Conservation (phyloP, 2,113 vertebrate species). For the Callorhinus ursinus region DNA sequence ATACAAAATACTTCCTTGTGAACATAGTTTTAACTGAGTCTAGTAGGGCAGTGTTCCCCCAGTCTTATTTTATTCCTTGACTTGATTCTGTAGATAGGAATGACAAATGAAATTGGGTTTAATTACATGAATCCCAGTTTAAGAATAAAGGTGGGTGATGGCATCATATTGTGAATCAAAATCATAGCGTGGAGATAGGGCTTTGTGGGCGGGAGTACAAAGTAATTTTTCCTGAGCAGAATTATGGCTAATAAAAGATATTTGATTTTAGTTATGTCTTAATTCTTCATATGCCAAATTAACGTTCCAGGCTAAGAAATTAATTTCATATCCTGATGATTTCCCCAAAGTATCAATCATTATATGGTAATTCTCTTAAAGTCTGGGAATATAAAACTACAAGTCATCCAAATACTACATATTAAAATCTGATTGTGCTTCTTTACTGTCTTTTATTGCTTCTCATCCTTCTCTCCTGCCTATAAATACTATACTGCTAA, state of each 20-base stretch:
- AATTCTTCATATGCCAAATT: conserved; percentile 73
- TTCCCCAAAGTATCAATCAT: conserved; percentile 71
- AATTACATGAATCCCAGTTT: conserved; percentile 44
- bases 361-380: conserved; percentile 61
- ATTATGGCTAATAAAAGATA: conserved; percentile 67
- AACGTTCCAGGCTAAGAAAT: conserved; percentile 73
- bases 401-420: conserved; percentile 37
- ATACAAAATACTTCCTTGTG: conserved; percentile 17
- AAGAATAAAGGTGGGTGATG: conserved; percentile 62
- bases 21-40: conserved; percentile 48
- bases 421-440: conserved; percentile 61
- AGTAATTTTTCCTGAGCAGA: conserved; percentile 62
- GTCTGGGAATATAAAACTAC: conserved; percentile 46
- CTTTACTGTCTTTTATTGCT: conserved; percentile 43
- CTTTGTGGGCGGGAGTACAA: neutral
- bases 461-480: conserved; percentile 30
- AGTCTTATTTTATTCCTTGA: conserved; percentile 52
- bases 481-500: conserved; percentile 27
- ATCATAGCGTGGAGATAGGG: neutral
- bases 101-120: conserved; percentile 57
- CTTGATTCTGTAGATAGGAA: neutral
- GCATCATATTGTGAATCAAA: conserved; percentile 19
- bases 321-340: conserved; percentile 74
- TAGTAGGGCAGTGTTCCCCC: neutral
- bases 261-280: conserved; percentile 70